Conservation (phyloP, 2,888 invertebrate species). For the Scaeva pyrastri region DNA sequence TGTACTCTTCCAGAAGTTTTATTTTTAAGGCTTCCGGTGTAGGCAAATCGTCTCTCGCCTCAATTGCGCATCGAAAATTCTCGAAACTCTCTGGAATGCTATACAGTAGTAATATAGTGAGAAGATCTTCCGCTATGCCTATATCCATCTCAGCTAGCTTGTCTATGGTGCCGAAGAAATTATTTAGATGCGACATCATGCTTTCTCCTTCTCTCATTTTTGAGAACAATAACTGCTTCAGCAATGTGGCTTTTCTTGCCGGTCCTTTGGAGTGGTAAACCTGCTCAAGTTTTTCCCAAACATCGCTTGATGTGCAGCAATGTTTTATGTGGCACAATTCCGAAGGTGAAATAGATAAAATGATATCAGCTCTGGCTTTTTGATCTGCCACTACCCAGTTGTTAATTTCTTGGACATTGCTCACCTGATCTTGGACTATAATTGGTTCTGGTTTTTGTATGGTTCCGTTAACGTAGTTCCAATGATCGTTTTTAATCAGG, state of each 20-base stretch:
- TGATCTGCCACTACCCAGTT: slow-evolving; percentile 62
- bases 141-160: slow-evolving; percentile 80
- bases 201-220: slow-evolving; percentile 80
- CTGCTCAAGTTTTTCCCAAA: slow-evolving; percentile 80
- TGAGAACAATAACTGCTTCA: slow-evolving; percentile 80
- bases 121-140: slow-evolving; percentile 78
- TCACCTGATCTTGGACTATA: background rate
- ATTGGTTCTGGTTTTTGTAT: background rate
- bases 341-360: slow-evolving; percentile 66
- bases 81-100: slow-evolving; percentile 79
- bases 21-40: slow-evolving; percentile 70
- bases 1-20: slow-evolving; percentile 74
- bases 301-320: slow-evolving; percentile 78
- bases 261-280: slow-evolving; percentile 82
- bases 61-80: slow-evolving; percentile 80
- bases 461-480: slow-evolving; percentile 52
- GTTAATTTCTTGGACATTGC: background rate
- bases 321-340: slow-evolving; percentile 79
- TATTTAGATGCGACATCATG: slow-evolving; percentile 79
- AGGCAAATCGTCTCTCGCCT: slow-evolving; percentile 79
- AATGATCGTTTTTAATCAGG: slow-evolving; percentile 63
- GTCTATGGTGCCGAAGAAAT: slow-evolving; percentile 80
- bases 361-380: slow-evolving; percentile 73
- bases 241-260: slow-evolving; percentile 81
- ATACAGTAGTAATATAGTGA: slow-evolving; percentile 80